These are phyloP conservation scores for Physella acuta DNA, from an alignment of 1,140 invertebrate genomes.

Conservation along the genomic window DNA sequence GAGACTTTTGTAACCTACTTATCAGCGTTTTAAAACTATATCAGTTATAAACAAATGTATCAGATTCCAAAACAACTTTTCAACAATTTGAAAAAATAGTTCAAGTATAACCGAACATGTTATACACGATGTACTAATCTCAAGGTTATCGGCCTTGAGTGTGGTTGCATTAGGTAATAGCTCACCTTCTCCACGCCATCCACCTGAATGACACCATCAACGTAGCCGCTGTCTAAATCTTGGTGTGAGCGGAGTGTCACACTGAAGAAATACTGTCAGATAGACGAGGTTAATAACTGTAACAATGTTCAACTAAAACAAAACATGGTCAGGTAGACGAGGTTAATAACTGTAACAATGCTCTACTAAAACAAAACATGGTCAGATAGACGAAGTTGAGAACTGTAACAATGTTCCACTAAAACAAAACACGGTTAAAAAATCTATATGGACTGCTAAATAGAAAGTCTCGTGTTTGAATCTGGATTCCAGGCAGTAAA, in stretches of 20 bases:
- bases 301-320: not conserved
- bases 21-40: no score
- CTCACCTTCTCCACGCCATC: conserved; percentile 6
- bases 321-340: not conserved
- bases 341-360: not conserved
- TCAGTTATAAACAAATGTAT: no score
- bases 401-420: not conserved
- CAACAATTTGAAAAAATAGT: no score
- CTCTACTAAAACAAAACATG: not conserved
- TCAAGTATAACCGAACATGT: no score
- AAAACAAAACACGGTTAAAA: not conserved
- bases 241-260: conserved; percentile 11
- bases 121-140: no score
- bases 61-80: no score
- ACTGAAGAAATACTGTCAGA: conserved; percentile 15
- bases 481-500: no score
- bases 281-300: not conserved
- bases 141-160: no score
- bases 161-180: no score
- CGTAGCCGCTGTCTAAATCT: conserved; percentile 11
- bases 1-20: no score
- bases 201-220: conserved; percentile 6
- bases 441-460: no score
- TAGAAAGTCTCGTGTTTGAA: no score
- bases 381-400: not conserved